phyloP scores from a whole-genome alignment of 2,888 invertebrate genomes.

The Drosophila mayaguana region DNA sequence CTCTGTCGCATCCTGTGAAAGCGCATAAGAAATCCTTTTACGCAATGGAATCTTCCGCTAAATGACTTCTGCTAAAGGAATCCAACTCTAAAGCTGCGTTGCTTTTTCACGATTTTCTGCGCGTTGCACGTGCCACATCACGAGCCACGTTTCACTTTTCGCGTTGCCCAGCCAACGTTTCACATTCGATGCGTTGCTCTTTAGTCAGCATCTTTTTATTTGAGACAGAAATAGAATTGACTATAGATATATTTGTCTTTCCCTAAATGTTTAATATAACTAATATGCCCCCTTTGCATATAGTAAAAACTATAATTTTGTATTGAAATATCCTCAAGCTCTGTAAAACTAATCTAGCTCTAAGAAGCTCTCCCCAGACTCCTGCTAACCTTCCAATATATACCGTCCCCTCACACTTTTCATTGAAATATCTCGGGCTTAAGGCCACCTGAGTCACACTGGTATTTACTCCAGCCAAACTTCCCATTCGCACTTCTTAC shows the following conservation, averaged over 20 bases:
- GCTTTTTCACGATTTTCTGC: neutral
- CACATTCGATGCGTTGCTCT: neutral
- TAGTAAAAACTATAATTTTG: too few relatives aligned
- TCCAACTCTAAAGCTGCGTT: neutral
- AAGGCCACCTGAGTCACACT: neutral
- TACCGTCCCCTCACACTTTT: neutral
- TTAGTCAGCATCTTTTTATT: neutral
- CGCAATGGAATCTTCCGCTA: neutral
- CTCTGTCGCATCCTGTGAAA: neutral
- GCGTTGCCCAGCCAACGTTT: neutral
- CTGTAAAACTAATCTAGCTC: neutral
- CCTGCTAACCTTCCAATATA: too few relatives aligned
- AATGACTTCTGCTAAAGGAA: neutral
- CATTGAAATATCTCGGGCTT: constrained; percentile 1
- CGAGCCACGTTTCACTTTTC: neutral
- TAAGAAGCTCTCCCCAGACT: too few relatives aligned
- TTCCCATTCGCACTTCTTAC: neutral
- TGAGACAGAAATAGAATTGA: neutral
- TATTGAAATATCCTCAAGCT: neutral
- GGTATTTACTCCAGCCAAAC: neutral
- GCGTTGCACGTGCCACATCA: constrained; percentile 4
- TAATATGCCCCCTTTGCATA: neutral
- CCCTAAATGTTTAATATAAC: too few relatives aligned
- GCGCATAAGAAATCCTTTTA: neutral
- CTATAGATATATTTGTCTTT: neutral